phyloP scores from a whole-genome alignment of 2,797 vertebrate species.

The Harpagifer antarcticus region DNA sequence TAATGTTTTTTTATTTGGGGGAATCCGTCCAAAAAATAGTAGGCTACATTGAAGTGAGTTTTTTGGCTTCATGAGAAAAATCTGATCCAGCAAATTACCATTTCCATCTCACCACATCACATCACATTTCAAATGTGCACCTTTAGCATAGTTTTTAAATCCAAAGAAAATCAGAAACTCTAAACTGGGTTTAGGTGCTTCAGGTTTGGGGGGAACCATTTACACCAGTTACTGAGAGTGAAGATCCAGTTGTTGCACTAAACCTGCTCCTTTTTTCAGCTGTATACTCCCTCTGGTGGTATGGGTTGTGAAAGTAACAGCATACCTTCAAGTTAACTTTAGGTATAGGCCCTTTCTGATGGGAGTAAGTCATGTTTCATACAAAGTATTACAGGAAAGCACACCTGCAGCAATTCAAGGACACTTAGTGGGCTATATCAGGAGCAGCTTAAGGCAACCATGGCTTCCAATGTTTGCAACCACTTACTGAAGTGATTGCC shows the following conservation, averaged over 20 bases:
- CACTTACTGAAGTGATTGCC: neutral
- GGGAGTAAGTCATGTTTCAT: neutral
- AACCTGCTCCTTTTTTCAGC: slow-evolving; percentile 48
- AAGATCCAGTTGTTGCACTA: slow-evolving; percentile 60
- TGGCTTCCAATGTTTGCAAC: neutral
- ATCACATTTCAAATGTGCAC: neutral
- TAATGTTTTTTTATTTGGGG: neutral
- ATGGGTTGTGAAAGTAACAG: slow-evolving; percentile 44
- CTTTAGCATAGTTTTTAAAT: neutral
- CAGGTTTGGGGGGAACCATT: slow-evolving; percentile 6
- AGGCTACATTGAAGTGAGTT: neutral
- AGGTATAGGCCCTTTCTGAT: neutral
- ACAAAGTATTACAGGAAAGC: neutral
- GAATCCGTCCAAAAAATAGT: neutral
- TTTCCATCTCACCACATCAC: neutral
- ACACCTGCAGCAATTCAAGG: too few species aligned
- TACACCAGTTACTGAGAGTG: slow-evolving; percentile 38
- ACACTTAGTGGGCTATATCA: neutral
- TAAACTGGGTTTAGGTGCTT: neutral
- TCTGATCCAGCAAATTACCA: neutral
- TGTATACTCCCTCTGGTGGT: slow-evolving; percentile 85
- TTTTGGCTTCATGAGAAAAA: neutral
- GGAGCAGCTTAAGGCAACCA: neutral
- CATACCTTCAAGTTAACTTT: slow-evolving; percentile 21
- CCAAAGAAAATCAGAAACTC: neutral